These are phyloP conservation scores for Theristus sp. DNA, from an alignment of 2,888 invertebrate genomes.

Conservation along the genomic window DNA sequence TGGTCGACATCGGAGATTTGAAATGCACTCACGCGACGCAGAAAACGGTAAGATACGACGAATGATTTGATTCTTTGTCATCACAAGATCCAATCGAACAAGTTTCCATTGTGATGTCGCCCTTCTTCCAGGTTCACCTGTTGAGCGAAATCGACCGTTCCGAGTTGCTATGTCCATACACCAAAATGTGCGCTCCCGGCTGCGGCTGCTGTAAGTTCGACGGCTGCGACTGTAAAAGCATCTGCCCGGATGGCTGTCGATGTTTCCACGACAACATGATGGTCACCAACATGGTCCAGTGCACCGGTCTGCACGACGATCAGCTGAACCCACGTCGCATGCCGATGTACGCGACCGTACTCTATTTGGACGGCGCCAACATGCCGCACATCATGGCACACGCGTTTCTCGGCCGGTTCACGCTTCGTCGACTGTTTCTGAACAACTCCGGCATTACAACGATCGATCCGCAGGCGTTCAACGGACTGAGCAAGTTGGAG, in stretches of 20 bases:
- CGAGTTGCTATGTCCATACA: constrained; percentile 61
- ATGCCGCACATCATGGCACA: constrained; percentile 55
- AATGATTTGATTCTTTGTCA: no score
- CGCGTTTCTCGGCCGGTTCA: constrained; percentile 48
- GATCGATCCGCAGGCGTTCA: constrained; percentile 22
- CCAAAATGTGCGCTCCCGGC: constrained; percentile 61
- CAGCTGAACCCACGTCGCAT: background rate
- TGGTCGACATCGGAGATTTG: background rate
- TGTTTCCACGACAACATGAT: constrained; percentile 73
- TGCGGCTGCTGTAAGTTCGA: constrained; percentile 79
- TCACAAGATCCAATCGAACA: no score
- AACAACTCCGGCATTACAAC: constrained; percentile 16
- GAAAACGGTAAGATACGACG: background rate
- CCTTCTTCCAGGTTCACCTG: background rate
- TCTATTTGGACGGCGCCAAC: constrained; percentile 28
- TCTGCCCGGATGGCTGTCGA: constrained; percentile 64
- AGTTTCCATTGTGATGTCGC: no score
- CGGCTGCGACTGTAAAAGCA: constrained; percentile 79
- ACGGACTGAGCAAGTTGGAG: constrained; percentile 15
- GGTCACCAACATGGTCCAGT: constrained; percentile 39
- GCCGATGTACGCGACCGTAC: background rate
- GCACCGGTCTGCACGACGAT: constrained; percentile 6
- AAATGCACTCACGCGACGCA: background rate
- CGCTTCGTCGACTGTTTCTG: constrained; percentile 17
- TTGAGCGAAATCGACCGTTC: background rate